Percentiles rank a stretch among this genome's conserved stretches.
These are phyloP conservation scores for Rhabdophis nuchalis DNA, from an alignment of 2,797 vertebrate genomes.

Conservation along the genomic window DNA sequence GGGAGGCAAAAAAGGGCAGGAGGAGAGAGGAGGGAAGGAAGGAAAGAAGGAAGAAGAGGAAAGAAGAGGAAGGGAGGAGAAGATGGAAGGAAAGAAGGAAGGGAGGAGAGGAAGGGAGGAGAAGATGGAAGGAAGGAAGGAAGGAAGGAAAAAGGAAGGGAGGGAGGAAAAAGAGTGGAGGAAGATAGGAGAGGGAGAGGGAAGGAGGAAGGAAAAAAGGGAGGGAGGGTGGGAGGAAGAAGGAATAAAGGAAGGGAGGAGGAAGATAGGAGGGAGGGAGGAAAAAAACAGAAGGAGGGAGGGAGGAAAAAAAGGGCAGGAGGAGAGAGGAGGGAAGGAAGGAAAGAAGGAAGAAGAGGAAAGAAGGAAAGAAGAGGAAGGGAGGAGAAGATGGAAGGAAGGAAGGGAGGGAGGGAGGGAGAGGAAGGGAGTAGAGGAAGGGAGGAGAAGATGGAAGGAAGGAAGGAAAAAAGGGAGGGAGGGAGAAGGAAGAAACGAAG, in stretches of 20 bases:
- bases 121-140: neutral
- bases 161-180: neutral
- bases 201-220: neutral
- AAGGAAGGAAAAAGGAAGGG: too few species aligned
- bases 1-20: too few species aligned
- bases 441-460: too few species aligned
- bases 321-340: accelerated
- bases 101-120: neutral
- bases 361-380: accelerated
- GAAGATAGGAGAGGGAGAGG: too few species aligned
- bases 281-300: too few species aligned
- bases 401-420: accelerated
- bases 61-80: too few species aligned
- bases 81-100: too few species aligned
- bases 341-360: accelerated
- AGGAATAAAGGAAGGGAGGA: too few species aligned
- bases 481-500: neutral
- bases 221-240: neutral
- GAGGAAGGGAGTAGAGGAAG: too few species aligned
- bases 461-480: too few species aligned
- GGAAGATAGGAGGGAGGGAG: too few species aligned
- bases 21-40: accelerated
- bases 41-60: accelerated
- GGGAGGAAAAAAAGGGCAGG: too few species aligned
- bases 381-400: accelerated